These are phyloP conservation scores for Hippotragus niger DNA, from an alignment of 2,113 vertebrate genomes.

Conservation along the genomic window DNA sequence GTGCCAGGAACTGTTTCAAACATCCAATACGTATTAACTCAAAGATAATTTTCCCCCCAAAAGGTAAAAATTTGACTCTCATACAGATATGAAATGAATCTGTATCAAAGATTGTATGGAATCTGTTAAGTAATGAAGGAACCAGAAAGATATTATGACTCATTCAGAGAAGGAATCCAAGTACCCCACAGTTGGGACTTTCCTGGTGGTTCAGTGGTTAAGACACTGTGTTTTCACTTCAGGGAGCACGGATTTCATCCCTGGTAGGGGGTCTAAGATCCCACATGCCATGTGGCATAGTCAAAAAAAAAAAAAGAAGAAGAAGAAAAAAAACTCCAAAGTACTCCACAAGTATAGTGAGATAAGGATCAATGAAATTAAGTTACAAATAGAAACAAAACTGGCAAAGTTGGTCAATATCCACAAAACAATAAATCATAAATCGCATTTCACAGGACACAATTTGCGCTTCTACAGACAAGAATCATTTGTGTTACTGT, in stretches of 20 bases:
- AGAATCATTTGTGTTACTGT: neutral
- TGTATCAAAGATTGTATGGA: neutral
- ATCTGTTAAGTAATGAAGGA: neutral
- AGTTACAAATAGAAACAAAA: neutral
- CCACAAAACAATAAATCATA: neutral
- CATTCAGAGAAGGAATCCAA: neutral
- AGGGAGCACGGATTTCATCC: neutral
- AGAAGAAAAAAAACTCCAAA: neutral
- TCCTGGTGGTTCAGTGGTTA: neutral
- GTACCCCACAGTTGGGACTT: neutral
- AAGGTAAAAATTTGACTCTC: neutral
- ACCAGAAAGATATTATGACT: neutral
- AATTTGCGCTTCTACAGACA: neutral
- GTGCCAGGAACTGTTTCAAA: neutral
- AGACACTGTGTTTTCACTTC: neutral
- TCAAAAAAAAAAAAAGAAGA: neutral
- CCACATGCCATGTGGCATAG: neutral
- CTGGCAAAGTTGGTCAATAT: neutral
- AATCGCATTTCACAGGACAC: neutral
- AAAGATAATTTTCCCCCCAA: neutral
- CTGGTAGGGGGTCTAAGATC: neutral
- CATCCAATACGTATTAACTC: neutral
- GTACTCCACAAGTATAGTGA: neutral
- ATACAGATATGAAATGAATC: neutral
- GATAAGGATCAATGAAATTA: neutral